These are phyloP conservation scores for Papilio polyxenes DNA, from an alignment of 1,140 invertebrate species.

Conservation along the genomic window DNA sequence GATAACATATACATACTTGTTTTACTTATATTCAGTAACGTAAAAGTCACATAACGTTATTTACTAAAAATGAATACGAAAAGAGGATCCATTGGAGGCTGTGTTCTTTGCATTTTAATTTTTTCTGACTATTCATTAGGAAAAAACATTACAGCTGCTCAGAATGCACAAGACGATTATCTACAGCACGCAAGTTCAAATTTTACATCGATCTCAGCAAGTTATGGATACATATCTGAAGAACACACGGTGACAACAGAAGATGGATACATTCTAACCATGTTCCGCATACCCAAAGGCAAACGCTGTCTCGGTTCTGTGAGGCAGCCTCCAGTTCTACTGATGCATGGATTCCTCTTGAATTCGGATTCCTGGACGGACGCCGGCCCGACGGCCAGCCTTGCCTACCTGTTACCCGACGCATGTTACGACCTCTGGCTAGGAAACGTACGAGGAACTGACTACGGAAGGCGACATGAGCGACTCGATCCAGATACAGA, in stretches of 20 bases:
- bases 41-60: background rate
- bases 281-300: slow-evolving; percentile 72
- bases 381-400: slow-evolving; percentile 82
- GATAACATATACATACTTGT: background rate
- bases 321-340: slow-evolving; percentile 55
- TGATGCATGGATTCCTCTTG: slow-evolving; percentile 84
- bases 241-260: slow-evolving; percentile 67
- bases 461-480: slow-evolving; percentile 82
- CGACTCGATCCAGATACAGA: slow-evolving; percentile 79
- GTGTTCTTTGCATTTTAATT: background rate
- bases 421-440: slow-evolving; percentile 90
- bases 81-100: background rate
- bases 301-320: slow-evolving; percentile 45
- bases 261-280: slow-evolving; percentile 79
- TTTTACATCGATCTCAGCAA: background rate
- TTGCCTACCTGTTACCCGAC: slow-evolving; percentile 85
- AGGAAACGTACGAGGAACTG: slow-evolving; percentile 85
- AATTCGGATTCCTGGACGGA: slow-evolving; percentile 86
- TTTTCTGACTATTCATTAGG: background rate
- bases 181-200: background rate
- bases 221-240: slow-evolving; percentile 58
- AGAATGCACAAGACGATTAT: background rate
- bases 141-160: background rate
- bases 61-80: background rate
- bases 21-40: background rate